Conservation (phyloP, 2,888 invertebrate genomes). For the Tricholauxania praeusta region DNA sequence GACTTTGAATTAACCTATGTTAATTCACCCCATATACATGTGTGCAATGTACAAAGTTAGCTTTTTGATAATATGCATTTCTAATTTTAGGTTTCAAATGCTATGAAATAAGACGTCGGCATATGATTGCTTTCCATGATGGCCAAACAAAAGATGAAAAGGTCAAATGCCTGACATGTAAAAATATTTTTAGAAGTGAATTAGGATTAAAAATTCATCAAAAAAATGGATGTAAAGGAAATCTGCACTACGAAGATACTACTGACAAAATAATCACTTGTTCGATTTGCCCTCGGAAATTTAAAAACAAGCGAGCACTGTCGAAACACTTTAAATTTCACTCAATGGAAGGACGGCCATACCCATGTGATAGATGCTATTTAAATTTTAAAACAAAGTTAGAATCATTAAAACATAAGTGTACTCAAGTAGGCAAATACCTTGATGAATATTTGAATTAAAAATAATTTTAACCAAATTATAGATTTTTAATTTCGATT, state of each 20-base stretch:
- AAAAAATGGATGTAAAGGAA: conserved; percentile 21
- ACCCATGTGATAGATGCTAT: conserved; percentile 27
- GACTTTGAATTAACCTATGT: too few species aligned
- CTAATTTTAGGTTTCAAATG: conserved; percentile 22
- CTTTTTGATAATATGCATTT: too few species aligned
- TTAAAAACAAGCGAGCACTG: conserved; percentile 20
- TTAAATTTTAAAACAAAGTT: conserved; percentile 26
- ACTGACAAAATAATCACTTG: conserved; percentile 25
- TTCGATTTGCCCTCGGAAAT: conserved; percentile 33
- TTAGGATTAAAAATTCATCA: conserved; percentile 19
- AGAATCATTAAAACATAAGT: too few species aligned
- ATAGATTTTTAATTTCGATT: too few species aligned
- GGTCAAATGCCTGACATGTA: conserved; percentile 24
- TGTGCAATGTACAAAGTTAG: too few species aligned
- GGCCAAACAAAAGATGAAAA: conserved; percentile 14
- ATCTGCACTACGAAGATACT: not conserved
- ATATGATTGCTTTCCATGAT: conserved; percentile 9
- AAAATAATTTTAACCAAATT: too few species aligned
- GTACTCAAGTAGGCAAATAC: too few species aligned
- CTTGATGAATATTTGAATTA: too few species aligned
- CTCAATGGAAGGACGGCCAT: conserved; percentile 21
- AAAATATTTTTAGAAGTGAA: conserved; percentile 22
- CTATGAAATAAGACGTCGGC: conserved; percentile 20
- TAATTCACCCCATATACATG: too few species aligned
- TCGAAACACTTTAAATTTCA: conserved; percentile 25